These are phyloP conservation scores for Corbicula japonica DNA, from an alignment of 2,888 invertebrate genomes.

Conservation along the genomic window DNA sequence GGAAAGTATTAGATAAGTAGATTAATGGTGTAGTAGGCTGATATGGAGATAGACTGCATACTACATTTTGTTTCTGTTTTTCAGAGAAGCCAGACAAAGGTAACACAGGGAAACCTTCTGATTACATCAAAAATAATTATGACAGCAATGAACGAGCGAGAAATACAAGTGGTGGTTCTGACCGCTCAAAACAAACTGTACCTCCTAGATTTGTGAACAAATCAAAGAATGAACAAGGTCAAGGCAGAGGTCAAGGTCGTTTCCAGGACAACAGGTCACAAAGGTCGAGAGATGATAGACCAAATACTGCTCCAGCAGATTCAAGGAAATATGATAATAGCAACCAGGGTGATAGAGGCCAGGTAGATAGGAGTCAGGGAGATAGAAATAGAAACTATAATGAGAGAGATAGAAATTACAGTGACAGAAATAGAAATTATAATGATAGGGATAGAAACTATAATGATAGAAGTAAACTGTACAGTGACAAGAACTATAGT, in stretches of 20 bases:
- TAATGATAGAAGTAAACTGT: too few species aligned
- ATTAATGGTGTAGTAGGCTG: too few species aligned
- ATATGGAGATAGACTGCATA: too few species aligned
- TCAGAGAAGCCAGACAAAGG: background rate
- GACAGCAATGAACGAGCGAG: conserved; percentile 20
- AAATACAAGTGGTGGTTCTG: conserved; percentile 32
- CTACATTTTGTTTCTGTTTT: too few species aligned
- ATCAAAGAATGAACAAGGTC: conserved; percentile 53
- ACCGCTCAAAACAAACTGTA: conserved; percentile 60
- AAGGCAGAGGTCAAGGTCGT: conserved; percentile 48
- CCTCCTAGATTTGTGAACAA: conserved; percentile 68
- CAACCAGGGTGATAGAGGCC: conserved; percentile 37
- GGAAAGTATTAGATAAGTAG: too few species aligned
- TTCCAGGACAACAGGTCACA: conserved; percentile 54
- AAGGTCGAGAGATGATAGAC: conserved; percentile 44
- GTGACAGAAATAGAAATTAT: conserved; percentile 29
- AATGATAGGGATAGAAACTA: conserved; percentile 26
- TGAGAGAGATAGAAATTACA: conserved; percentile 24
- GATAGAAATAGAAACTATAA: conserved; percentile 43
- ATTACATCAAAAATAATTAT: conserved; percentile 15
- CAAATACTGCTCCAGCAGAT: conserved; percentile 49
- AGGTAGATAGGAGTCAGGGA: conserved; percentile 39
- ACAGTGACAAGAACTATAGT: too few species aligned
- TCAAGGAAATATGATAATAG: conserved; percentile 41
- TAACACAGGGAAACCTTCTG: conserved; percentile 2